Evolutionary conservation across 2,888 invertebrate species (phyloP).

Genomic region (Eupithecia dodoneata): DNA sequence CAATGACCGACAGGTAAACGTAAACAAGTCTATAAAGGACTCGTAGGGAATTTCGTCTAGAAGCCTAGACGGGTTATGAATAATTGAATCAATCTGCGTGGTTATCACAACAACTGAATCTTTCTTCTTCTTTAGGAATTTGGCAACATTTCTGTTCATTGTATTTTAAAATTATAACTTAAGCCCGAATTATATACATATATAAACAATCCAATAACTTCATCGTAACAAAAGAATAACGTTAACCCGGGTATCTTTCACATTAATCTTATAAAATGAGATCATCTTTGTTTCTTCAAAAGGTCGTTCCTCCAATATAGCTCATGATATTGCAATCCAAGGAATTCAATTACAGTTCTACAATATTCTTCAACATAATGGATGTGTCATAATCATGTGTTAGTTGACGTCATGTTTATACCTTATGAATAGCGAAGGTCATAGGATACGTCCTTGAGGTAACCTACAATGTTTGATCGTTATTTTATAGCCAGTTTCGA

Average conservation of each 20-base stretch:
- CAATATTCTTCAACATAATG: not conserved
- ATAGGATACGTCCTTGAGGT: constrained; percentile 44
- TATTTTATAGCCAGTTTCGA: not conserved
- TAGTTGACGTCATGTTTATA: constrained; percentile 33
- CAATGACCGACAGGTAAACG: constrained; percentile 33
- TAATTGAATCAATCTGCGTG: not conserved
- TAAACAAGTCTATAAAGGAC: constrained; percentile 19
- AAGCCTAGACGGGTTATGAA: not conserved
- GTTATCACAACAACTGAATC: not conserved
- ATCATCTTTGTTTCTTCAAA: constrained; percentile 18
- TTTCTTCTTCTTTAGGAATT: not conserved
- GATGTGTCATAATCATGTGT: constrained; percentile 18
- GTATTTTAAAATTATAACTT: not conserved
- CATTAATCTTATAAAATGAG: not conserved
- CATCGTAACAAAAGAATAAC: constrained; percentile 4
- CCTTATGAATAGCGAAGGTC: constrained; percentile 34
- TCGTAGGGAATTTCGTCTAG: constrained; percentile 3
- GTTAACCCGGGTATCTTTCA: not conserved
- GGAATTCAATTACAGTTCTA: not conserved
- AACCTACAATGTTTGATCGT: constrained; percentile 29
- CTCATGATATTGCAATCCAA: constrained; percentile 16
- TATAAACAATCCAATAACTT: not conserved
- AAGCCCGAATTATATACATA: not conserved
- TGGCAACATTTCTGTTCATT: not conserved
- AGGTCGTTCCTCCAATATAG: constrained; percentile 21